Base-by-base conservation (phyloP, 53 echinoderm and acorn worm species). In the Echinarachnius parma region DNA sequence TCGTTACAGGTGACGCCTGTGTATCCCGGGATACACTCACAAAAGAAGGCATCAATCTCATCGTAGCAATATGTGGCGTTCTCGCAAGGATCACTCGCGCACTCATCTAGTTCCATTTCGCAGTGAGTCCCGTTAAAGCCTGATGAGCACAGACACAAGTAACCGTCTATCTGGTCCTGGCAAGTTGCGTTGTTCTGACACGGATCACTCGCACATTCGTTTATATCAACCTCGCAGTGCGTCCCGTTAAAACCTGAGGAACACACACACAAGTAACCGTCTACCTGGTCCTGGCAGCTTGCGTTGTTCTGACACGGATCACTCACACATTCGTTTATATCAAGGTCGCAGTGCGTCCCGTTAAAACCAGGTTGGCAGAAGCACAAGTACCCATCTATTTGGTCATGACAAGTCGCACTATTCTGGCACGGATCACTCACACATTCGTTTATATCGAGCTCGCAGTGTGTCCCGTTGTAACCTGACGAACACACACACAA, bases 371-470 rank as follows among this genome's bases (percentile, higher is more conserved):
- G 13, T 10, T 23, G 47, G 46, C 84, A 84, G 5, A 25, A 11
- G 49, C 84, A 84, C 1, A 13, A 26, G 56, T 84, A 84, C 45
- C 75, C 75, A 57, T 74, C 62, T 20, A 81, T 62, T 21, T 15
- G 27, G 34, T 74, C 74, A 7, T 52, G 15, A 53, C 62, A 50
- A 24, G 32, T 1, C 33, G 53, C 37, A 24, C 37, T 30, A 20
- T 76, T 26, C 20, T 69, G 84, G 64, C 92, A 87, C 0, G 92
- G 92, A 24, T 56, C 64, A 37, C 83, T 83, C n/a, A 27, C 30
- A 28, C 92, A 92, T 50, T 92, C 92, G 34, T 90, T 55, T 29
- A 78, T 68, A 23, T 90, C 77, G 7, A 31, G 66, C 52, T 90
- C 90, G 32, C 81, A 81, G 21, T 71, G 31, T 19, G 13, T n/a